These are phyloP conservation scores for Lasius platythorax DNA, from an alignment of 2,888 invertebrate genomes.

Conservation along the genomic window DNA sequence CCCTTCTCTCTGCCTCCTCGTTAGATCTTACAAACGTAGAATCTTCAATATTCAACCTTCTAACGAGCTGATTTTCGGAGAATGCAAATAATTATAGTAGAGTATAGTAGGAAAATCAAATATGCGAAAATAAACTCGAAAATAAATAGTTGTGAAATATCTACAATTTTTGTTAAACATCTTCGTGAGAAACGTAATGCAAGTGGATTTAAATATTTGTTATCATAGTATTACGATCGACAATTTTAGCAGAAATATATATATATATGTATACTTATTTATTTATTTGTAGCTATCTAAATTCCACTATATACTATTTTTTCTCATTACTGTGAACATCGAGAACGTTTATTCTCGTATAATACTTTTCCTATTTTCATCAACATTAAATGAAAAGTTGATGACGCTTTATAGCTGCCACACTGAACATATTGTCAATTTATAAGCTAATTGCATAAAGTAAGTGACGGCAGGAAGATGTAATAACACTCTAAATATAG, in stretches of 20 bases:
- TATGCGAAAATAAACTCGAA: not conserved
- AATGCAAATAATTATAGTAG: not conserved
- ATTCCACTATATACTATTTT: not conserved
- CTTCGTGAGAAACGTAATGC: not conserved
- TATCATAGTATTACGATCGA: not conserved
- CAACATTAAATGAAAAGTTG: slow-evolving; percentile 34
- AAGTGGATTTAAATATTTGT: not conserved
- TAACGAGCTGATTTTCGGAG: not conserved
- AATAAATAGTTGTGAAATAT: not conserved
- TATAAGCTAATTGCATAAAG: not conserved
- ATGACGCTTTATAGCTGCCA: not conserved
- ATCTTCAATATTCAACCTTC: not conserved
- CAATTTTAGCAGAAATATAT: not conserved
- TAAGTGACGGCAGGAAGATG: not conserved
- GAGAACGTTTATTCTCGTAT: slow-evolving; percentile 13
- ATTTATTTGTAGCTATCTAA: not conserved
- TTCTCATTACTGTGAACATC: not conserved
- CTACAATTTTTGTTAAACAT: not conserved
- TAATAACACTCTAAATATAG: not conserved
- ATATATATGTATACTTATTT: not conserved
- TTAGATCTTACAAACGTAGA: not conserved
- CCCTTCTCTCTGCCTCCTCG: not conserved
- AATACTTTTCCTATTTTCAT: slow-evolving; percentile 14
- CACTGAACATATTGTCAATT: slow-evolving; percentile 1
- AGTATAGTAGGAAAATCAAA: not conserved